A percentile compares a stretch with the other conserved stretches of the same genome.
phyloP scores from a whole-genome alignment of 2,113 vertebrate species.

The Bombycilla garrulus region DNA sequence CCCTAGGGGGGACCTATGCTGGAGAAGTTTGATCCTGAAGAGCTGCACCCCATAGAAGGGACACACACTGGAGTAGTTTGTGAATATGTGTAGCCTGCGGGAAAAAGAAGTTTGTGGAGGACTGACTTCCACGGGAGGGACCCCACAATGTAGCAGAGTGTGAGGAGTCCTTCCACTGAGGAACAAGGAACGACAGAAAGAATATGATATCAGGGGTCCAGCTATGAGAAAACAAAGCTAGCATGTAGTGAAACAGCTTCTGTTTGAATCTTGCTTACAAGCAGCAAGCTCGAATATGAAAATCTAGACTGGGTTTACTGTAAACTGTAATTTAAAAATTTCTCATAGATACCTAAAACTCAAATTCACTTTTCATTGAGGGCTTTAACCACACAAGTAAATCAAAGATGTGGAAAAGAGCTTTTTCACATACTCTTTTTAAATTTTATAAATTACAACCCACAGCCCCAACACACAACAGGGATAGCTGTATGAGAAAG shows the following conservation, averaged over 20 bases:
- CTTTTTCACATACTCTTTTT: not conserved
- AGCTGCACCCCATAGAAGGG: not conserved
- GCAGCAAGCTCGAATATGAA: not conserved
- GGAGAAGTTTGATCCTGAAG: not conserved
- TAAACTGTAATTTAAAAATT: not conserved
- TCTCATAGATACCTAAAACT: not conserved
- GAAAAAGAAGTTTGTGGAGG: not conserved
- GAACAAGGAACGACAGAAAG: not conserved
- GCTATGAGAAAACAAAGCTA: not conserved
- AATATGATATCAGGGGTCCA: not conserved
- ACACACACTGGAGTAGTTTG: rapidly evolving
- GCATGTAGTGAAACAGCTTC: rapidly evolving
- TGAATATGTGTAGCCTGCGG: not conserved
- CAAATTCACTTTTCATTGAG: not conserved
- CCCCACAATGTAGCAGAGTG: not conserved
- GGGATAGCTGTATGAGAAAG: not conserved
- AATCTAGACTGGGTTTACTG: not conserved
- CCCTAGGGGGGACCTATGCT: rapidly evolving
- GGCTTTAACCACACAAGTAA: not conserved
- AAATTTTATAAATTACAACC: not conserved
- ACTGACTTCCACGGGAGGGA: not conserved
- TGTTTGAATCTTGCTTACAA: not conserved
- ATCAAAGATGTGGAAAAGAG: not conserved
- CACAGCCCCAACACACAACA: not conserved
- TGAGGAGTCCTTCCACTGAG: not conserved